phyloP scores from a whole-genome alignment of 2,888 invertebrate genomes.

The Scaptomyza polygonia region DNA sequence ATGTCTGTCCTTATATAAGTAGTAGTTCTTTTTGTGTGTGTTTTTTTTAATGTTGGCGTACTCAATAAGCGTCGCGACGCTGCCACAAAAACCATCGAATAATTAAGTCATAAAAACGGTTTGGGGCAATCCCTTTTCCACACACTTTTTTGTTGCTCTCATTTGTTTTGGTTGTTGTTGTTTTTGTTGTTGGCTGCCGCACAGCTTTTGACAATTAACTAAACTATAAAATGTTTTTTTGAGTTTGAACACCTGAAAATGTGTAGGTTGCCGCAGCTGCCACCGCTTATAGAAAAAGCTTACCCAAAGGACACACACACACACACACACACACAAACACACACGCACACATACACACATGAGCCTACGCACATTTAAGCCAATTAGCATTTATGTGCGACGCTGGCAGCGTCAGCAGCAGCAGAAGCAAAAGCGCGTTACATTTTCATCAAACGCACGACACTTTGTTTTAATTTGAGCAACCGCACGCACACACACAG shows the following conservation, averaged over 20 bases:
- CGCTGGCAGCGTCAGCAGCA: constrained; percentile 33
- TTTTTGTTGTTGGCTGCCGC: constrained; percentile 29
- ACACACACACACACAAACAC: constrained; percentile 20
- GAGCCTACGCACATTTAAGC: constrained; percentile 72
- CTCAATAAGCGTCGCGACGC: constrained; percentile 48
- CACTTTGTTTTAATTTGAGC: constrained; percentile 80
- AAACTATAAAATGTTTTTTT: constrained; percentile 79
- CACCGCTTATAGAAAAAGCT: constrained; percentile 50
- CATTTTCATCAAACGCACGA: constrained; percentile 81
- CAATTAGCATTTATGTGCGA: constrained; percentile 80
- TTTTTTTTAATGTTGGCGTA: constrained; percentile 19
- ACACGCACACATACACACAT: constrained; percentile 23
- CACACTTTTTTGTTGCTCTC: constrained; percentile 5
- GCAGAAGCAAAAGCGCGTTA: constrained; percentile 65
- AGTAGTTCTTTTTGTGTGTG: not conserved
- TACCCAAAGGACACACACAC: constrained; percentile 48
- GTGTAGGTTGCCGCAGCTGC: constrained; percentile 38
- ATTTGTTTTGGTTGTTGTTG: not conserved
- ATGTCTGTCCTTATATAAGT: not conserved
- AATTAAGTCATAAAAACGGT: constrained; percentile 79
- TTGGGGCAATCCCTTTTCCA: constrained; percentile 26
- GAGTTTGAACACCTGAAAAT: constrained; percentile 74
- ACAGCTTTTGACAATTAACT: constrained; percentile 77
- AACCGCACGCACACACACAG: constrained; percentile 65
- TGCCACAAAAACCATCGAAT: constrained; percentile 73